Evolutionary conservation across 2,888 invertebrate species (phyloP).

Genomic region (Balanococcus diminutus): DNA sequence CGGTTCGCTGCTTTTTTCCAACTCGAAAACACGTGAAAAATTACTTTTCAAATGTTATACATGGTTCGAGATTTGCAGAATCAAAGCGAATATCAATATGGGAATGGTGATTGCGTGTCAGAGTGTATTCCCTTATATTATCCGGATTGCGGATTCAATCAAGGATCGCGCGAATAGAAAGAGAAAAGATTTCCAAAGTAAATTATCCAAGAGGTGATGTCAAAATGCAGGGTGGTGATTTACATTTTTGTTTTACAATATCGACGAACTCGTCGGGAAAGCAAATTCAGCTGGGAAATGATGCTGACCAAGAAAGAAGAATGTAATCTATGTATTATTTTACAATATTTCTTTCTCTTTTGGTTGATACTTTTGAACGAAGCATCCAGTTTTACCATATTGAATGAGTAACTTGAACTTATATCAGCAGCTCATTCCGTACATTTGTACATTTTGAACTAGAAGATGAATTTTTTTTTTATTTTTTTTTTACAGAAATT

Average conservation of each 20-base stretch:
- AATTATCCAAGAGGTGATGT: not conserved
- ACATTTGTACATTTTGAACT: no score
- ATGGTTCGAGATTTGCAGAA: not conserved
- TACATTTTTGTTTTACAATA: not conserved
- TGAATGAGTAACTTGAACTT: no score
- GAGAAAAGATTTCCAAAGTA: not conserved
- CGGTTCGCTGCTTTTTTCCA: not conserved
- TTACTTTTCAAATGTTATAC: not conserved
- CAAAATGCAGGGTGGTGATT: not conserved
- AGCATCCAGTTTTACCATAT: no score
- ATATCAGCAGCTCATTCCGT: no score
- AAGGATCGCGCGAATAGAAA: not conserved
- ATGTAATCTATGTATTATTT: no score
- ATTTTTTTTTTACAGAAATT: no score
- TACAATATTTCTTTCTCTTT: no score
- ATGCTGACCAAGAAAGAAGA: no score
- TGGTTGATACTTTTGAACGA: no score
- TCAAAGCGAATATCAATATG: conserved; percentile 17
- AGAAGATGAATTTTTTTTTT: no score
- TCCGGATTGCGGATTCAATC: not conserved
- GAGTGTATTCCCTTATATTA: not conserved
- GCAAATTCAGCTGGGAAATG: no score
- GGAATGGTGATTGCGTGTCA: not conserved
- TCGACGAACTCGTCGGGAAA: no score
- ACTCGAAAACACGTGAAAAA: not conserved